A percentile compares a stretch with the other conserved stretches of the same genome.
Evolutionary conservation across 2,113 vertebrate species (phyloP).

Genomic region (Gobius niger): DNA sequence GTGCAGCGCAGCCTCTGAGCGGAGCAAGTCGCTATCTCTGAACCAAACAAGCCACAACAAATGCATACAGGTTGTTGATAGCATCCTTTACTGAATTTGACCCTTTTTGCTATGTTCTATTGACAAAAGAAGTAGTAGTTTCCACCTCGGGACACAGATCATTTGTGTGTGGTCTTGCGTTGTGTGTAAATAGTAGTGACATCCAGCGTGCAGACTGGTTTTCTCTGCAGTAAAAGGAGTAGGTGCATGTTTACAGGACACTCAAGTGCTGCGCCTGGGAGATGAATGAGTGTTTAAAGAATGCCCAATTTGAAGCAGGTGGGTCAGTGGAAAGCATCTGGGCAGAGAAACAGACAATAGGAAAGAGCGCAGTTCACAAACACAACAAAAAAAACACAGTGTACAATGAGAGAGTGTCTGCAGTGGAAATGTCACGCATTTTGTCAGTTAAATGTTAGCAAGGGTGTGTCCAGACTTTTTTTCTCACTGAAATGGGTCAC

Average conservation of each 20-base stretch:
- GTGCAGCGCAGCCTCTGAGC: neutral
- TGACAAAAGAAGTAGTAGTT: slow-evolving; percentile 33
- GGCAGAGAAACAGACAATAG: slow-evolving; percentile 1
- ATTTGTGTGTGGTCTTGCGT: slow-evolving; percentile 3
- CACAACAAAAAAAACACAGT: neutral
- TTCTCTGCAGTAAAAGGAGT: slow-evolving; percentile 36
- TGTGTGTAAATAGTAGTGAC: slow-evolving; percentile 8
- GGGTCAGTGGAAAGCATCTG: slow-evolving; percentile 15
- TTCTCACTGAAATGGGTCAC: too few relatives aligned
- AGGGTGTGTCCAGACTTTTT: too few relatives aligned
- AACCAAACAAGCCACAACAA: slow-evolving; percentile 27
- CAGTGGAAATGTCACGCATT: neutral
- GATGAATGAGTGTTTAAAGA: slow-evolving; percentile 25
- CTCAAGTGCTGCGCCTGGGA: neutral
- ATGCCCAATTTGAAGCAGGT: slow-evolving; percentile 38
- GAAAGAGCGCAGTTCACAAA: neutral
- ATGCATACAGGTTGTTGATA: slow-evolving; percentile 19
- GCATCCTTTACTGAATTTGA: slow-evolving; percentile 5
- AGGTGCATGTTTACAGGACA: slow-evolving; percentile 29
- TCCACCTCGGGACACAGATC: slow-evolving; percentile 12
- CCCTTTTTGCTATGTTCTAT: slow-evolving; percentile 17
- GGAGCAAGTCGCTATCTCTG: slow-evolving; percentile 30
- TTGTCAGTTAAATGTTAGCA: too few relatives aligned
- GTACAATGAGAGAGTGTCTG: neutral
- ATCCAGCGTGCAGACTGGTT: slow-evolving; percentile 17